These are phyloP conservation scores for Sceloporus undulatus DNA, from an alignment of 2,113 vertebrate species.

Conservation along the genomic window DNA sequence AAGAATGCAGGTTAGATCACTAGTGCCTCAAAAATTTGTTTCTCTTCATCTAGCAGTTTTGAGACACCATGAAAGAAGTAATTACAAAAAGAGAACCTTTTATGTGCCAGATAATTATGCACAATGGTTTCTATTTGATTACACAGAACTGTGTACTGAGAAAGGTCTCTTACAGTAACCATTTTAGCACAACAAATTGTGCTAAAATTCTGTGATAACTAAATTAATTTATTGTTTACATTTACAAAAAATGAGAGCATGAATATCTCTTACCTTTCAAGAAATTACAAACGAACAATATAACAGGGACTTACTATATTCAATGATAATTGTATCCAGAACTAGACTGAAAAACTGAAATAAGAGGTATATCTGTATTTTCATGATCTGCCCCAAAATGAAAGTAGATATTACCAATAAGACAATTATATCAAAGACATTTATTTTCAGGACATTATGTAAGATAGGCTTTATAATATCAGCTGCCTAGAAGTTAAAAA, in stretches of 20 bases:
- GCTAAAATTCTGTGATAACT: background rate
- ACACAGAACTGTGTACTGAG: background rate
- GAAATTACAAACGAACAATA: background rate
- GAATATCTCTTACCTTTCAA: background rate
- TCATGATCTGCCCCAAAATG: background rate
- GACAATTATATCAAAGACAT: background rate
- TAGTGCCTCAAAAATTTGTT: conserved; percentile 46
- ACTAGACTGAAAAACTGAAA: background rate
- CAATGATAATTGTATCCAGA: background rate
- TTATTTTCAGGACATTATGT: background rate
- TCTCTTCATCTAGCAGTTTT: conserved; percentile 29
- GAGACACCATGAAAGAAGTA: conserved; percentile 1
- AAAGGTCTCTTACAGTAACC: background rate
- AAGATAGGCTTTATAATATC: rapidly evolving
- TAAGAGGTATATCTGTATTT: background rate
- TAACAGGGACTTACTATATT: background rate
- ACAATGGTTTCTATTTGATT: background rate
- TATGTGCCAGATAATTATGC: background rate
- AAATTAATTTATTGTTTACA: background rate
- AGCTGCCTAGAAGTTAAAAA: rapidly evolving
- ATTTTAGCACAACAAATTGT: background rate
- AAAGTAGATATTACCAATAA: background rate
- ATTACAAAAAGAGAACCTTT: background rate
- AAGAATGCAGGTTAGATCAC: conserved; percentile 58
- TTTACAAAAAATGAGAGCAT: background rate